Evolutionary conservation across 2,113 vertebrate species (phyloP).

Genomic region (Rhodinocichla rosea): DNA sequence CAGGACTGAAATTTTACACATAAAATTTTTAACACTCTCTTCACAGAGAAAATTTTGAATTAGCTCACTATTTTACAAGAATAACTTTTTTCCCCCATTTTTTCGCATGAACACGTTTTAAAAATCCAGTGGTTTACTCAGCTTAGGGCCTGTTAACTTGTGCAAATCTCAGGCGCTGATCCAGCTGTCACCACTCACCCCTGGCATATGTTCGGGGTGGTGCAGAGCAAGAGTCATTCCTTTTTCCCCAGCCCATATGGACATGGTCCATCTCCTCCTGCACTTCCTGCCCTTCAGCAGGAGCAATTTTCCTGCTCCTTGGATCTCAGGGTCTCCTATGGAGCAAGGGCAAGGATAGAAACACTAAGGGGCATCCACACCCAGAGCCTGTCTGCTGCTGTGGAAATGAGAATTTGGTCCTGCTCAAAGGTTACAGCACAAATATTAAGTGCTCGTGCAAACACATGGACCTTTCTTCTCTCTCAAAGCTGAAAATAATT

Average conservation of each 20-base stretch:
- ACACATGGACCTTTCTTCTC: fast-evolving
- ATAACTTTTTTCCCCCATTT: fast-evolving
- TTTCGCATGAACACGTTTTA: not conserved
- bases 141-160: not conserved
- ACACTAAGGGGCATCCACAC: not conserved
- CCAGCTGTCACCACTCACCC: not conserved
- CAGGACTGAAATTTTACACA: slow-evolving; percentile 24
- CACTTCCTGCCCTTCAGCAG: not conserved
- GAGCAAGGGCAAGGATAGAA: not conserved
- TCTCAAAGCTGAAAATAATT: not conserved
- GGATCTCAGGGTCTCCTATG: not conserved
- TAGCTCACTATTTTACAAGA: slow-evolving; percentile 16
- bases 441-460: not conserved
- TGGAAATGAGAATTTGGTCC: not conserved
- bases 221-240: not conserved
- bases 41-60: not conserved
- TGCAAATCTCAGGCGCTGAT: not conserved
- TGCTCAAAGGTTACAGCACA: not conserved
- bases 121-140: not conserved
- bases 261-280: not conserved
- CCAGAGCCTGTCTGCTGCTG: not conserved
- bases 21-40: slow-evolving; percentile 44
- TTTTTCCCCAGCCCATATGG: not conserved
- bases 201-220: fast-evolving
- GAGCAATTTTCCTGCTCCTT: not conserved